A percentile compares a stretch with the other conserved stretches of the same genome.
Conservation (phyloP, 2,113 vertebrate genomes). For the Coreoperca whiteheadi region DNA sequence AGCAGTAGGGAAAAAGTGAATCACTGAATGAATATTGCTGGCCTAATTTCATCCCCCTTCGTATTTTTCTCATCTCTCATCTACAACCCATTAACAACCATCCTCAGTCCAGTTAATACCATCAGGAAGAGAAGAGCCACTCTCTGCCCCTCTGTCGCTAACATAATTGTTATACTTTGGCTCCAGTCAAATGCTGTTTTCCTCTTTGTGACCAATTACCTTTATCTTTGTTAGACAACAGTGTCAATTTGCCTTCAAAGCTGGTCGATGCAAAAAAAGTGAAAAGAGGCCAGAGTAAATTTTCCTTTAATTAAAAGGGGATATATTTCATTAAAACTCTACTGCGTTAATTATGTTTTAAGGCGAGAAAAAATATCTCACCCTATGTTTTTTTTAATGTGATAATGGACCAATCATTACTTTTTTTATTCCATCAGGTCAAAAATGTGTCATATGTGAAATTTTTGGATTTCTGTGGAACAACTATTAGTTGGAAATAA, state of each 20-base stretch:
- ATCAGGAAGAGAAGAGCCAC: slow-evolving; percentile 61
- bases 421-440: not conserved
- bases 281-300: slow-evolving; percentile 15
- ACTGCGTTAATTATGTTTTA: not conserved
- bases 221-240: slow-evolving; percentile 67
- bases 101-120: slow-evolving; percentile 69
- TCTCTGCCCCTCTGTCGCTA: slow-evolving; percentile 45
- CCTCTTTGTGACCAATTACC: slow-evolving; percentile 65
- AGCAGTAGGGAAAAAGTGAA: not conserved
- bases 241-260: slow-evolving; percentile 57
- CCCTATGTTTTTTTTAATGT: no score
- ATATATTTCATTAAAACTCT: slow-evolving; percentile 28
- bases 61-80: slow-evolving; percentile 76
- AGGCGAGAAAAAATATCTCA: not conserved
- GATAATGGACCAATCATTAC: not conserved
- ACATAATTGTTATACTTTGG: slow-evolving; percentile 67
- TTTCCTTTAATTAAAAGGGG: slow-evolving; percentile 28
- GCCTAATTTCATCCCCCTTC: slow-evolving; percentile 50
- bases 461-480: not conserved
- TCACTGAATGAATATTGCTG: slow-evolving; percentile 55
- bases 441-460: not conserved
- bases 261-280: slow-evolving; percentile 5
- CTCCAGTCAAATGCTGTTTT: slow-evolving; percentile 67
- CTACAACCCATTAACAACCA: slow-evolving; percentile 72
- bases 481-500: not conserved